Percentiles rank a stretch among this genome's conserved stretches.
phyloP scores from a whole-genome alignment of 2,888 invertebrate species.

The Subacronicta megacephala region DNA sequence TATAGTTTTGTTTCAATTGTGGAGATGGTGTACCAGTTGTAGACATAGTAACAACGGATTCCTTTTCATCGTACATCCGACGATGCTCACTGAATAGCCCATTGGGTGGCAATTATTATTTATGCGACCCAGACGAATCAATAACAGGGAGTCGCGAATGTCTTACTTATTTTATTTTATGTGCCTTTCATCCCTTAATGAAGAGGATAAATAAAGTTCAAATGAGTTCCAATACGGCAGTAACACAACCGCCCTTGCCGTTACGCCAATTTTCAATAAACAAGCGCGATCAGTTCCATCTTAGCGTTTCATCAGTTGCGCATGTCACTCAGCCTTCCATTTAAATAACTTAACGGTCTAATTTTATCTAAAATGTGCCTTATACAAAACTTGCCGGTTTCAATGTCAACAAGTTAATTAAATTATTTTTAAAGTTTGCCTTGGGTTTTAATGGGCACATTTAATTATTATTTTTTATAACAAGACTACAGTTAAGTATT shows the following conservation, averaged over 20 bases:
- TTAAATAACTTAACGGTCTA: neutral
- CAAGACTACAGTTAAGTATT: too few species aligned
- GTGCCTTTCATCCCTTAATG: too few species aligned
- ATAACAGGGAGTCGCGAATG: slow-evolving; percentile 14
- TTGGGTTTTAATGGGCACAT: too few species aligned
- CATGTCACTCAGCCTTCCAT: neutral
- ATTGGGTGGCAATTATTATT: slow-evolving; percentile 36
- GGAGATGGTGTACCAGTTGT: slow-evolving; percentile 17
- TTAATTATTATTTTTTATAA: too few species aligned
- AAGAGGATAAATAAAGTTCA: too few species aligned
- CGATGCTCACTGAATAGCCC: slow-evolving; percentile 25
- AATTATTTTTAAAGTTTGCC: neutral
- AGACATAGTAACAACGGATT: slow-evolving; percentile 26
- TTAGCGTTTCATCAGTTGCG: too few species aligned
- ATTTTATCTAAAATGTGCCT: neutral
- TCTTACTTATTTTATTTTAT: neutral
- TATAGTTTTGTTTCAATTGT: slow-evolving; percentile 13
- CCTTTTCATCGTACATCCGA: slow-evolving; percentile 28
- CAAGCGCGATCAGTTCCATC: too few species aligned
- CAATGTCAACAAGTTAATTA: slow-evolving; percentile 21
- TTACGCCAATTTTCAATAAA: too few species aligned
- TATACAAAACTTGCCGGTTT: slow-evolving; percentile 3
- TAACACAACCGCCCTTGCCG: too few species aligned
- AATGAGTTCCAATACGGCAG: too few species aligned
- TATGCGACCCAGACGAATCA: slow-evolving; percentile 37